Evolutionary conservation across 2,888 invertebrate species (phyloP).

Genomic region (Nasonovia ribisnigri): DNA sequence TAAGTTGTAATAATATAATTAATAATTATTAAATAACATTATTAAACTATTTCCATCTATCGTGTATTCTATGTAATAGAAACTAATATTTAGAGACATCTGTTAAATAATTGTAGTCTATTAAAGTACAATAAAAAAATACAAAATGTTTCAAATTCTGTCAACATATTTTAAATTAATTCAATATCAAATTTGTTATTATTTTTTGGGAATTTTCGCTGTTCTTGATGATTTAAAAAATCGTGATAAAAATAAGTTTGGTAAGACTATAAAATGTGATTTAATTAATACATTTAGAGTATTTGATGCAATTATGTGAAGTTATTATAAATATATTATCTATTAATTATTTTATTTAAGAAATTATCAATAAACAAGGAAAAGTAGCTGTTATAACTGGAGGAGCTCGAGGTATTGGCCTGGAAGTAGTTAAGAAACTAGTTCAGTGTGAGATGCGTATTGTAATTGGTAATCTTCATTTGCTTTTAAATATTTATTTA

Average conservation of each 20-base stretch:
- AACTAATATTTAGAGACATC: too few species aligned
- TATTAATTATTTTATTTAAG: slow-evolving; percentile 71
- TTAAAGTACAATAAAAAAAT: background rate
- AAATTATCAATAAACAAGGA: slow-evolving; percentile 76
- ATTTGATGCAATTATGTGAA: background rate
- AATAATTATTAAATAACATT: background rate
- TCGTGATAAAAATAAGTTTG: slow-evolving; percentile 74
- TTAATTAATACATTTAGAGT: background rate
- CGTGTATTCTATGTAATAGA: background rate
- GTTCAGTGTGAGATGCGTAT: slow-evolving; percentile 84
- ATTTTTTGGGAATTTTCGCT: slow-evolving; percentile 75
- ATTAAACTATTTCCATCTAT: background rate
- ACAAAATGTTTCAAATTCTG: slow-evolving; percentile 59
- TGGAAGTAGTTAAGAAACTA: slow-evolving; percentile 81
- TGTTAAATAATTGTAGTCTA: background rate
- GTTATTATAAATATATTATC: background rate
- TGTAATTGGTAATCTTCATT: slow-evolving; percentile 75
- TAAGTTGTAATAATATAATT: background rate
- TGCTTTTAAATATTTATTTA: background rate
- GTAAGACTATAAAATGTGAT: slow-evolving; percentile 69
- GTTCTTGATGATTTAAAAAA: slow-evolving; percentile 76
- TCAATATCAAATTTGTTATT: slow-evolving; percentile 74
- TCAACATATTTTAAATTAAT: slow-evolving; percentile 68
- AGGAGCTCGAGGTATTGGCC: slow-evolving; percentile 87
- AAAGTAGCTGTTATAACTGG: slow-evolving; percentile 87